Base-by-base conservation (phyloP, 2,888 invertebrate genomes). In the Lithodes maja region DNA sequence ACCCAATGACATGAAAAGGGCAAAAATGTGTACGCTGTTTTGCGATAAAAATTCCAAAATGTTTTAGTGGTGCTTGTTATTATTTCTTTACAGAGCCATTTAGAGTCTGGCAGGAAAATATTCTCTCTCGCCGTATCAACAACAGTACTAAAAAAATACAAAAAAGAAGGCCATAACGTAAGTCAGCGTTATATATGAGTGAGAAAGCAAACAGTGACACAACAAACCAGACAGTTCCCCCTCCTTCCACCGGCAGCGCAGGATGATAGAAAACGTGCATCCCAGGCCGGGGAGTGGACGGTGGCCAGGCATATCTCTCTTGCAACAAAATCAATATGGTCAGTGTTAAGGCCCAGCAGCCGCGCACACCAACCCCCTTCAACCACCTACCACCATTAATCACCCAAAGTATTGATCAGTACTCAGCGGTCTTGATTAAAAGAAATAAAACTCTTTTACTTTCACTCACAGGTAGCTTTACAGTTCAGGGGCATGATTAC, bases 251-350 rank as follows among this genome's bases (percentile, higher is more conserved):
- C 50, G 74, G 74, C 69, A 69, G 83, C 78, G 80, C 80, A 61
- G 53, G 68, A 55, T 85, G 53, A 80, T 79, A 86, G 77, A 86
- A 71, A 81, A 85, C 82, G 75, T 81, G 75, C 74, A 85, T 84
- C 71, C 53, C 74, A 54, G 53, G 53, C 75, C 15, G 83, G 80
- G 84, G 82, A 87, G 79, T 84, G 87, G 87, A 79, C 79, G 83
- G 54, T 87, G 87, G 78, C 87, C 87, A 87, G 83, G 79, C 87
- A 80, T 87, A 87, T 84, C 85, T 69, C 87, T 69, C 87, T 87
- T 87, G 87, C 87, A 87, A 87, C 87, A 87, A 87, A 87, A 87
- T 87, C 87, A 87, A 87, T 87, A 87, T 87, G 87, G 87, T 83
- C 87, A 83, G 87, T 84, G 87, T 87, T 84, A 87, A 84, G 87